Base-by-base conservation (phyloP, 92 coral and sea anemone species). In the Actinernus sp. region DNA sequence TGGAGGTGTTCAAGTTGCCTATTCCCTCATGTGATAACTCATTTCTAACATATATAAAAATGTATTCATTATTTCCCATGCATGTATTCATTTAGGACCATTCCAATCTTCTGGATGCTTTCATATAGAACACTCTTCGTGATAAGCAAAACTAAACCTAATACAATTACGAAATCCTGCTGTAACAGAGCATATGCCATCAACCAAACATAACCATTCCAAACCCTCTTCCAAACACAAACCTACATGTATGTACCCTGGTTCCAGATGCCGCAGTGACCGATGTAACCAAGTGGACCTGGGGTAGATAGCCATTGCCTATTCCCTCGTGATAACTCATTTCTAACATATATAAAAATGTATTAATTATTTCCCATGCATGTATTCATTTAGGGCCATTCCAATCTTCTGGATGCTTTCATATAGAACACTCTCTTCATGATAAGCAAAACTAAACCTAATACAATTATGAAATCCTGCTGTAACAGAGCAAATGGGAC, bases 391-490 rank as follows among this genome's bases (percentile, higher is more conserved):
- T 31, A 89, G 36, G 19, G 91, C 98, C 78, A 59, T 44, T 32
- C 72, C 93, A 55, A 93, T 58, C 25, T 78, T 75, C 57, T 60
- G 72, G 6, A 93, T 65, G 26, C 79, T 78, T 23, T 82, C 65
- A 20, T 57, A 73, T 40, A 89, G 80, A n/a, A 68, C 50, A 12
- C 79, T 81, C 43, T 75, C 76, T n/a, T 73, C 71, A 28, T 64
- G 63, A 59, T 66, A 74, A 10, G 96, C 61, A 78, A 69, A 89
- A 49, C 68, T 51, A 21, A 93, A 65, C 48, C 98, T 78, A 46
- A 81, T 74, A 68, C 82, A 90, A 37, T 93, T 93, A 5, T 58
- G 55, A 62, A 85, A 90, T 37, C 86, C 84, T 4, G 89, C 91
- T 41, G 55, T 68, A 45, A 56, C 61, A 10, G 96, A 93, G 60